Conservation (phyloP, 2,888 invertebrate species). For the Lydus trimaculatus region DNA sequence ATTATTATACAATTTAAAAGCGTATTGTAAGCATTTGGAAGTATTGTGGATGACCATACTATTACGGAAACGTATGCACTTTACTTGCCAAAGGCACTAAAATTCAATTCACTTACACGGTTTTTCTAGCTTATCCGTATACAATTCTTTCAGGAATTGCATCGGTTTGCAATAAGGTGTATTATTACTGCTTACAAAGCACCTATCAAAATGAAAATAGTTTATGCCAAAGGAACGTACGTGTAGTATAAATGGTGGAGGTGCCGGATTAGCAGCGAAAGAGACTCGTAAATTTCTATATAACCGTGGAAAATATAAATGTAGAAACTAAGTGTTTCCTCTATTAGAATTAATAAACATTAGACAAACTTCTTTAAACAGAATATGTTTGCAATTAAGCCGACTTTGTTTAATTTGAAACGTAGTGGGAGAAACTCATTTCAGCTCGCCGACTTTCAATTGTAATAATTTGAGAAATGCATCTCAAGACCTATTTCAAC, state of each 20-base stretch:
- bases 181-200: conserved; percentile 2
- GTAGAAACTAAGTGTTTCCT: too few species aligned
- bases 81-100: conserved; percentile 4
- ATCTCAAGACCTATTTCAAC: not conserved
- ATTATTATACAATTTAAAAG: not conserved
- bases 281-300: too few species aligned
- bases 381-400: not conserved
- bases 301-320: too few species aligned
- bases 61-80: conserved; percentile 4
- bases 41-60: not conserved
- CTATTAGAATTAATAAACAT: not conserved
- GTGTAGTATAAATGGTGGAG: not conserved
- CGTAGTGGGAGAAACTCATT: not conserved
- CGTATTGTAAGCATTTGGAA: not conserved
- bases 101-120: not conserved
- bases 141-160: not conserved
- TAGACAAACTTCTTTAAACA: not conserved
- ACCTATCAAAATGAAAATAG: not conserved
- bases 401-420: not conserved
- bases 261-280: not conserved
- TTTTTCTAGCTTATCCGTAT: not conserved
- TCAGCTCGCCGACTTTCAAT: not conserved
- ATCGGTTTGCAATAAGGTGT: not conserved
- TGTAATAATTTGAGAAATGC: not conserved
- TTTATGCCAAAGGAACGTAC: not conserved